phyloP scores from a whole-genome alignment of 2,888 invertebrate species.

The Byasa hedistus region DNA sequence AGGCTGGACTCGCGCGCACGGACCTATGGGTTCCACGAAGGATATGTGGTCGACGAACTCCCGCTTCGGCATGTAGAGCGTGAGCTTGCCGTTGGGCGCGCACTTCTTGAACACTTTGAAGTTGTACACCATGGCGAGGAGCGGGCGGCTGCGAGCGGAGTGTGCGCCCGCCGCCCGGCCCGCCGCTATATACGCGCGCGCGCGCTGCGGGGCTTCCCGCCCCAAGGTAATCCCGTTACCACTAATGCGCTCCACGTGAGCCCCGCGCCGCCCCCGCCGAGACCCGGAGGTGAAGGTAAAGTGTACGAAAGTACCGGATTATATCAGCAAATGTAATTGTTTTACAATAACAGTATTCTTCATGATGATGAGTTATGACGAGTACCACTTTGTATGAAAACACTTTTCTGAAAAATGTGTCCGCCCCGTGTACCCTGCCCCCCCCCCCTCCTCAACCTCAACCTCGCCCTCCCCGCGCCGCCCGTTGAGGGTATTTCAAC shows the following conservation, averaged over 20 bases:
- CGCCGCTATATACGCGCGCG: slow-evolving; percentile 64
- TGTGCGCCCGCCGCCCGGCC: background rate
- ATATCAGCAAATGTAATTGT: background rate
- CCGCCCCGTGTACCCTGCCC: no score
- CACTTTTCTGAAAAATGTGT: no score
- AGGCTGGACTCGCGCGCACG: slow-evolving; percentile 40
- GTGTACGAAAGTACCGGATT: background rate
- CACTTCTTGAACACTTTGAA: slow-evolving; percentile 95
- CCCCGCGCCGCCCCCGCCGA: no score
- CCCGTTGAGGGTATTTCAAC: no score
- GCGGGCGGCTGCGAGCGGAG: background rate
- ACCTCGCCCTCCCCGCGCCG: no score
- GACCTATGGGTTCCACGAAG: slow-evolving; percentile 91
- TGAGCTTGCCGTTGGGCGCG: slow-evolving; percentile 92
- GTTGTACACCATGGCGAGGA: slow-evolving; percentile 89
- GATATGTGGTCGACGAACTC: slow-evolving; percentile 94
- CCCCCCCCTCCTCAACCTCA: no score
- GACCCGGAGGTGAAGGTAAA: background rate
- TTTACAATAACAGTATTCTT: no score
- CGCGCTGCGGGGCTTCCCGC: slow-evolving; percentile 57
- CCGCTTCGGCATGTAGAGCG: slow-evolving; percentile 91
- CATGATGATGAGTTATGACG: no score
- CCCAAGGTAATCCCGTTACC: slow-evolving; percentile 54
- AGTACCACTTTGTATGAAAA: no score
- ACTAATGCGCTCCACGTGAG: slow-evolving; percentile 52